Conservation (phyloP, 2,113 vertebrate species). For the Illadopsis cleaveri region DNA sequence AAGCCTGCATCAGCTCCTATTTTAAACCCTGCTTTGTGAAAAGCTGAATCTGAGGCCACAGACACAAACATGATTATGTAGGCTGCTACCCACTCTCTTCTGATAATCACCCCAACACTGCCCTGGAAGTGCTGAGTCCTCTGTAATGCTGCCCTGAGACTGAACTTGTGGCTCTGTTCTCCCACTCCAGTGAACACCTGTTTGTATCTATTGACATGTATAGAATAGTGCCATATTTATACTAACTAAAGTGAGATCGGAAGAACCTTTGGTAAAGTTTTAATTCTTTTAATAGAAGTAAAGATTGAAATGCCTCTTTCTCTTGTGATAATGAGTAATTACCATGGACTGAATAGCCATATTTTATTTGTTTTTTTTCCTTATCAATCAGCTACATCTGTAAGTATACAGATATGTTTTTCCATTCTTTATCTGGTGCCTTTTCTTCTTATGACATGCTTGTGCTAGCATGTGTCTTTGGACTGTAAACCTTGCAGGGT, state of each 20-base stretch:
- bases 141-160: background rate
- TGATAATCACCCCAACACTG: background rate
- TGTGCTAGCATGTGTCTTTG: background rate
- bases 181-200: background rate
- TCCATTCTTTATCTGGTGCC: background rate
- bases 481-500: background rate
- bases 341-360: background rate
- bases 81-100: background rate
- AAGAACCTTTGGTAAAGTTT: background rate
- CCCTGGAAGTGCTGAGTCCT: background rate
- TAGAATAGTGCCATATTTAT: background rate
- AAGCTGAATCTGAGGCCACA: background rate
- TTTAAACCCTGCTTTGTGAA: background rate
- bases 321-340: background rate
- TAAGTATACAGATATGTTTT: background rate
- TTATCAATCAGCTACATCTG: background rate
- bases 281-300: background rate
- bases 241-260: background rate
- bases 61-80: background rate
- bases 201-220: background rate
- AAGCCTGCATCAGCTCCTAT: background rate
- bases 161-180: background rate
- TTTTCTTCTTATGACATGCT: background rate
- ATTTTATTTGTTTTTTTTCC: background rate
- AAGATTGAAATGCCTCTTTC: background rate